Evolutionary conservation across 2,888 invertebrate species (phyloP), one percentile per base, ranked within the genome.

Genomic region (Hoplodrina ambigua): DNA sequence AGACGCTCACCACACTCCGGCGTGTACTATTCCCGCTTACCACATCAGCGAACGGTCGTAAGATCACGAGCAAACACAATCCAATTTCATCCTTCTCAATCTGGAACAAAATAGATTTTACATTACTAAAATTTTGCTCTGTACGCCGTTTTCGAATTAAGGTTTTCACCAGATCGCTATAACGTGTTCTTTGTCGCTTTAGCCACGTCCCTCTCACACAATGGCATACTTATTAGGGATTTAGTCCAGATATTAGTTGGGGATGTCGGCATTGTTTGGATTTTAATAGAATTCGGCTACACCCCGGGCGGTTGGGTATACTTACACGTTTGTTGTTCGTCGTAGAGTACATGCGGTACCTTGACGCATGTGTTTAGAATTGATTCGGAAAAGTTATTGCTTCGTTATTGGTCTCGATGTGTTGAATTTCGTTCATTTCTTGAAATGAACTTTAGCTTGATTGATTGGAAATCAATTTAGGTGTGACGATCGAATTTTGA

Each of bases 161-260:
- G 61, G 44, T 53, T 76, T 83, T 81, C 81, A 85, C 86, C 92
- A 93, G 94, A 95, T 95, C 94, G 95, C 89, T 94, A 94, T 96
- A 95, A 96, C 95, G 93, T 94, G 95, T 94, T 94, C 95, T 96
- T 96, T 95, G 95, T 95, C 91, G 94, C 91, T 92, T 92, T 88
- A 88, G 91, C 93, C 93, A 90, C 93, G 94, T 94, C 96, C 93
- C 96, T 95, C 95, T 94, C 95, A 92, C 92, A 95, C 96, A 95
- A 95, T 95, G 95, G 96, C 95, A 95, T 95, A 96, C 96, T 96
- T 96, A 96, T 96, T 95, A 96, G 96, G 95, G 96, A 95, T 95
- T 95, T 95, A 95, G 95, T 95, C 94, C 96, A 95, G 96, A 95
- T 96, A 96, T 95, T 95, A 96, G 95, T 95, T 95, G 94, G 95